Evolutionary conservation across 2,888 invertebrate species (phyloP).

Genomic region (Rhingia campestris): DNA sequence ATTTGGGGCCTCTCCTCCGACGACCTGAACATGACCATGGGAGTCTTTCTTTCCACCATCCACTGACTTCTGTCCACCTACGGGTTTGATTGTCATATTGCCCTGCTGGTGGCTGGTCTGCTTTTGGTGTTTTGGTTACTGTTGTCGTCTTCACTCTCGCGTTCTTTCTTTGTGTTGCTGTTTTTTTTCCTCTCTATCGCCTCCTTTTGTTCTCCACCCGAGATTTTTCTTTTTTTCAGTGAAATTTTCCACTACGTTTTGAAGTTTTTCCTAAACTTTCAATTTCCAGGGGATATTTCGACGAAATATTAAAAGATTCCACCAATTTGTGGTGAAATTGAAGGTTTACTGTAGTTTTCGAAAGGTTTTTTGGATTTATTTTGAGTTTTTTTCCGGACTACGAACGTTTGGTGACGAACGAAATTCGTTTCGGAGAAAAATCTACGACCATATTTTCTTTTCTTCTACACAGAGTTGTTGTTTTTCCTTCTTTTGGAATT

Average conservation of each 20-base stretch:
- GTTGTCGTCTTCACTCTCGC: conserved; percentile 51
- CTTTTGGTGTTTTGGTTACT: conserved; percentile 14
- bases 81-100: conserved; percentile 82
- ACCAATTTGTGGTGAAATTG: conserved; percentile 25
- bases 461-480: conserved; percentile 66
- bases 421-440: conserved; percentile 68
- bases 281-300: neutral
- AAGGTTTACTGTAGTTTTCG: conserved; percentile 34
- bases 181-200: conserved; percentile 43
- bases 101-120: neutral
- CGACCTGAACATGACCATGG: conserved; percentile 75
- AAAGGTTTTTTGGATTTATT: conserved; percentile 20
- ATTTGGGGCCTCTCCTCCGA: conserved; percentile 67
- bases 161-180: conserved; percentile 30
- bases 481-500: conserved; percentile 57
- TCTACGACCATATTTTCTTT: conserved; percentile 71
- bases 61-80: conserved; percentile 77
- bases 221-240: conserved; percentile 29
- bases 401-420: conserved; percentile 65
- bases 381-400: conserved; percentile 42
- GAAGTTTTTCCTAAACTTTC: conserved; percentile 28
- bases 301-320: conserved; percentile 23
- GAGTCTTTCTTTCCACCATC: conserved; percentile 77
- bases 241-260: conserved; percentile 68
- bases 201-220: conserved; percentile 54